Evolutionary conservation across 2,113 vertebrate genomes (phyloP).

Genomic region (Sinocyclocheilus anophthalmus): DNA sequence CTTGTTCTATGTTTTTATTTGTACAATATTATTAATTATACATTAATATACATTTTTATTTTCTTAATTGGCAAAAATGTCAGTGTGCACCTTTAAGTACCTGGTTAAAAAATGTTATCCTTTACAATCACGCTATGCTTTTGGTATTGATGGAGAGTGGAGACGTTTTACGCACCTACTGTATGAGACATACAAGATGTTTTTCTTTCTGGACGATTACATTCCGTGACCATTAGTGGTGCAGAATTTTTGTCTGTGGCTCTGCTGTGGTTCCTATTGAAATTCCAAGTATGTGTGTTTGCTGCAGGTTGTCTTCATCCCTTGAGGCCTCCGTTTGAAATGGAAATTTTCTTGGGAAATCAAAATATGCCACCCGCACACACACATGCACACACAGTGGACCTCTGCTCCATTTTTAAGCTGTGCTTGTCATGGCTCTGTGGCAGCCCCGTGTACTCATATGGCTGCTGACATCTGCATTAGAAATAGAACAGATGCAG

Average conservation of each 20-base stretch:
- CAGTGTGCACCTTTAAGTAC: neutral
- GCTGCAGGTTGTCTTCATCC: slow-evolving; percentile 50
- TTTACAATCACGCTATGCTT: neutral
- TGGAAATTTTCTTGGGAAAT: slow-evolving; percentile 56
- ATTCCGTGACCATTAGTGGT: slow-evolving; percentile 2
- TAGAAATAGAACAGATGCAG: slow-evolving; percentile 20
- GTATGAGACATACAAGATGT: neutral
- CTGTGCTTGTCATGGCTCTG: slow-evolving; percentile 19
- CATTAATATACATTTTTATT: too few species aligned
- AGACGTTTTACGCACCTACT: neutral
- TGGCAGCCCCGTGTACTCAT: neutral
- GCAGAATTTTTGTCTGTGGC: neutral
- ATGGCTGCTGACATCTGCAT: slow-evolving; percentile 13
- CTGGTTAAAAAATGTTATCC: neutral
- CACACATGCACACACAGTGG: slow-evolving; percentile 28
- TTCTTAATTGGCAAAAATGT: neutral
- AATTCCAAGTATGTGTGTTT: slow-evolving; percentile 52
- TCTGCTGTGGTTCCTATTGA: slow-evolving; percentile 29
- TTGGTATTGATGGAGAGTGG: neutral
- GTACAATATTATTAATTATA: neutral
- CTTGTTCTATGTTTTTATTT: neutral
- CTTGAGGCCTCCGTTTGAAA: slow-evolving; percentile 51
- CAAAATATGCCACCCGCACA: slow-evolving; percentile 48
- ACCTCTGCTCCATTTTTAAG: slow-evolving; percentile 32
- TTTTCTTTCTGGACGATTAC: neutral